Evolutionary conservation across 2,888 invertebrate species (phyloP).

Genomic region (Mythimna lalbum): DNA sequence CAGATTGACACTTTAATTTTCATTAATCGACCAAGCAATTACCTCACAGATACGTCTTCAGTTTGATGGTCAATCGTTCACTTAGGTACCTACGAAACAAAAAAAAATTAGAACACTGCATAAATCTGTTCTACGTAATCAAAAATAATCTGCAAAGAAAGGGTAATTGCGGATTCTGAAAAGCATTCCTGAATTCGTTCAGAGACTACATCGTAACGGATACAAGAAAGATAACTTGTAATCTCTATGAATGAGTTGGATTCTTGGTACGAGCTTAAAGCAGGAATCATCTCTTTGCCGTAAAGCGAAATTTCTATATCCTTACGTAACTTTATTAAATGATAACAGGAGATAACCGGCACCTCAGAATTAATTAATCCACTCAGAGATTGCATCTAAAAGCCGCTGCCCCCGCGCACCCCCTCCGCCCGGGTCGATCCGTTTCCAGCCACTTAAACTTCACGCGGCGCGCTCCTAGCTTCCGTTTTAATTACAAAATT

Average conservation of each 20-base stretch:
- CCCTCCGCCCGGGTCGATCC: conserved; percentile 83
- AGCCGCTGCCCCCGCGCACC: conserved; percentile 78
- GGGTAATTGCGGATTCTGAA: not conserved
- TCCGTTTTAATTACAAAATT: conserved; percentile 92
- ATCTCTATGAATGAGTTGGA: conserved; percentile 10
- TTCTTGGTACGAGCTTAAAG: conserved; percentile 41
- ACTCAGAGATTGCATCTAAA: conserved; percentile 91
- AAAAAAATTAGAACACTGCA: no score
- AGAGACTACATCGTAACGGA: not conserved
- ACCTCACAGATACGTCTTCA: no score
- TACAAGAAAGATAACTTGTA: conserved; percentile 8
- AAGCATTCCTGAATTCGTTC: conserved; percentile 1
- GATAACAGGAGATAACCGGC: conserved; percentile 90
- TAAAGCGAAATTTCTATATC: conserved; percentile 82
- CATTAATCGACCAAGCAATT: no score
- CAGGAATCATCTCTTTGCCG: conserved; percentile 68
- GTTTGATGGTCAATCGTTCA: no score
- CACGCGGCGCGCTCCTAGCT: conserved; percentile 90
- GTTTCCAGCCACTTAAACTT: conserved; percentile 91
- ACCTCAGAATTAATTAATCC: conserved; percentile 91
- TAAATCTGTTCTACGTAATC: no score
- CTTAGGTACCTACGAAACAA: no score
- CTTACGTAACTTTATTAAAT: conserved; percentile 89
- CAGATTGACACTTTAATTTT: no score
- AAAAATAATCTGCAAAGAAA: not conserved